Conservation (phyloP, 2,888 invertebrate genomes). For the Euclidia mi region DNA sequence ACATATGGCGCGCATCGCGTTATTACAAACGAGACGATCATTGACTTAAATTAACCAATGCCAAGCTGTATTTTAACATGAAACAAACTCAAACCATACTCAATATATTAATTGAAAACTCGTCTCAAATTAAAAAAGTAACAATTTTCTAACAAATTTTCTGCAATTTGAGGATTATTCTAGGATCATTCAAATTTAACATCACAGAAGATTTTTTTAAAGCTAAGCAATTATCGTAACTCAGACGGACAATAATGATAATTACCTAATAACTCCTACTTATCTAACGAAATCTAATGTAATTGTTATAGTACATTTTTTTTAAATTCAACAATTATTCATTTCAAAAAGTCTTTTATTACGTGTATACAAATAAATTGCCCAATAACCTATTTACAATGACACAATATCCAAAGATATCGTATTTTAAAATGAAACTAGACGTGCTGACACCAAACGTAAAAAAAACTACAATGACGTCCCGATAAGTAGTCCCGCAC, state of each 20-base stretch:
- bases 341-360: not conserved
- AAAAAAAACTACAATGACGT: constrained; percentile 60
- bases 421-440: constrained; percentile 54
- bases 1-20: no score
- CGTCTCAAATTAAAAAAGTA: no score
- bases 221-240: not conserved
- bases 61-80: no score
- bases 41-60: no score
- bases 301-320: not conserved
- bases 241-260: constrained; percentile 1
- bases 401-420: constrained; percentile 47
- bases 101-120: no score
- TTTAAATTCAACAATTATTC: not conserved
- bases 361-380: constrained; percentile 11
- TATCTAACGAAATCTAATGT: not conserved
- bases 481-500: constrained; percentile 67
- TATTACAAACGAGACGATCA: no score
- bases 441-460: constrained; percentile 55
- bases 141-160: no score
- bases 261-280: not conserved
- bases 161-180: not conserved
- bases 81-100: no score
- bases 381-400: constrained; percentile 52
- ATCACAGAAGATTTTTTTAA: not conserved
- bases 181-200: not conserved